Conservation (phyloP, 2,797 vertebrate genomes). For the Thunnus albacares region DNA sequence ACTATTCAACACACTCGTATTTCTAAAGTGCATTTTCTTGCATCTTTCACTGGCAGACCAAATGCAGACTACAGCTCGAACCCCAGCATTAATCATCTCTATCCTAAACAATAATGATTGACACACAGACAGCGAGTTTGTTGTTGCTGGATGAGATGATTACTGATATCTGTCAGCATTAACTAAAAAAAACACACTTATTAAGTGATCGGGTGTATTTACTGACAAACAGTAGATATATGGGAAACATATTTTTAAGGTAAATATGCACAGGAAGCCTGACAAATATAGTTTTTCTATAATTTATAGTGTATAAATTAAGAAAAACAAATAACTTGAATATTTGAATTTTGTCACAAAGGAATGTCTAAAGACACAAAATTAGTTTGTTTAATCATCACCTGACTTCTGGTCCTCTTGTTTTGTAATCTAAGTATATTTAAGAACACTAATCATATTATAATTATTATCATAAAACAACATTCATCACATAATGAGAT, state of each 20-base stretch:
- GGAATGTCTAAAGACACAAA: too few species aligned
- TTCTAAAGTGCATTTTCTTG: neutral
- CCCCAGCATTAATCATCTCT: constrained; percentile 15
- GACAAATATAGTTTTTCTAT: neutral
- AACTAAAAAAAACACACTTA: constrained; percentile 9
- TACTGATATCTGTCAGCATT: neutral
- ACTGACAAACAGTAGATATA: constrained; percentile 9
- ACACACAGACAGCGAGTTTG: constrained; percentile 14
- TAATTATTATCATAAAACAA: too few species aligned
- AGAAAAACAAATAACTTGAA: neutral
- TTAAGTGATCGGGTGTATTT: constrained; percentile 6
- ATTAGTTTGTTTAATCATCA: too few species aligned
- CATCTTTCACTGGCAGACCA: constrained; percentile 2
- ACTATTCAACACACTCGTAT: neutral
- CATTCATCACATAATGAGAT: too few species aligned
- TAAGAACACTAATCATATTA: too few species aligned
- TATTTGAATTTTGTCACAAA: too few species aligned
- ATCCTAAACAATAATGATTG: constrained; percentile 2
- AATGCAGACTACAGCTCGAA: neutral
- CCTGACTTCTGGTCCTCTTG: too few species aligned
- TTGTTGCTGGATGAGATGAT: constrained; percentile 18
- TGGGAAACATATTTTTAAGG: neutral
- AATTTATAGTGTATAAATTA: neutral
- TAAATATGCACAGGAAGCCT: neutral
- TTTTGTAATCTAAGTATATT: too few species aligned